Base-by-base conservation (phyloP, 2,797 vertebrate genomes). In the Typhlichthys eigenmanni region DNA sequence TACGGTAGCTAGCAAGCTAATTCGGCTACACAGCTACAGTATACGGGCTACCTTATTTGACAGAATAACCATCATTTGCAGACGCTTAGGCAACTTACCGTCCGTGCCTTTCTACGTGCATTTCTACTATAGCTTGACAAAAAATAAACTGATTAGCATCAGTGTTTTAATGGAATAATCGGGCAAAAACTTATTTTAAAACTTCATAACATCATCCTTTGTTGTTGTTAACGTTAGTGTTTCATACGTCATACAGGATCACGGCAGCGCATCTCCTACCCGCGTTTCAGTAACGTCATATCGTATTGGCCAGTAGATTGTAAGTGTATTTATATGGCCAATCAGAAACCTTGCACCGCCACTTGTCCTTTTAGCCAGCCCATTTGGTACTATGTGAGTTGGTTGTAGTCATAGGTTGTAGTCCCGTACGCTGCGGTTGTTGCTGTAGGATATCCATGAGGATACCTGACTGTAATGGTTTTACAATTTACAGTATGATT, bases 161-260 rank as follows among this genome's bases (percentile, higher is more conserved):
- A 1, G 24, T 13, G 6, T 24, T 1, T 13, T 55, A 3, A 13
- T 13, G 4, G 7, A 38, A 2, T 58, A 38, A 24, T 0, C 10
- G 62, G 13, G 55, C 38, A 43, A 7, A 60, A 52, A 60, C 6
- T 51, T 13, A 82, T 32, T 76, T 74, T 46, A 5, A 70, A 85
- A 84, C 80, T 85, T 82, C 55, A 76, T 67, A 68, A 47, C 63
- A 58, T 16, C 72, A 56, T 69, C 79, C 79, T 89, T 86, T 89
- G 83, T 88, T 87, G 70, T 77, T 83, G 66, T 60, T 11, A 52
- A 14, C 55, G 65, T 8, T 24, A 2, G 14, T 46, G 9, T 2
- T 58, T 72, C 19, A 16, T 62, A 64, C 80, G 71, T 82, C 84
- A 71, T 7, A 38, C 60, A 2, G 43, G 2, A 2, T 14, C 58